Evolutionary conservation across 2,888 invertebrate species (phyloP), one percentile per base, ranked within the genome.

Genomic region (Cephalotes varians): DNA sequence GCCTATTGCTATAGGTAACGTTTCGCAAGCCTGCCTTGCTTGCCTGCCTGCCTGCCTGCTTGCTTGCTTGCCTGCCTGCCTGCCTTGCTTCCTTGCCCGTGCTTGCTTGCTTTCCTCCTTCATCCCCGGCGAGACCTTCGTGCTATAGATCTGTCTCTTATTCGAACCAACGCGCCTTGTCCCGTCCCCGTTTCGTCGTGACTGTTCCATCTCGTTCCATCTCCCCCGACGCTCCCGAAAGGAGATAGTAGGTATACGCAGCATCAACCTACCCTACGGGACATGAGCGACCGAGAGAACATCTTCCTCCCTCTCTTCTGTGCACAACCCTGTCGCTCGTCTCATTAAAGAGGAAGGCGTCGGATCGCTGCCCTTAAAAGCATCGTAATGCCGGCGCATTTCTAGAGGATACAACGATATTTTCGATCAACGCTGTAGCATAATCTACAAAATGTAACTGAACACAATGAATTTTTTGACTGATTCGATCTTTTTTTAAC

Each of bases 61-160:
- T 87, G 80, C 86, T 67, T 71, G 83, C 79, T 49, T 86, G 79
- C 87, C 56, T 62, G 69, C 74, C 73, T 76, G 60, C 71, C 80
- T 81, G 80, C 85, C 51, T 74, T 74, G 80, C 87, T 74, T 81
- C 84, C 89, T 89, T 82, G 86, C 88, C 40, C 12, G 64, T 77
- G 77, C 86, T 58, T 82, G 84, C 89, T 89, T 82, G 86, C 88
- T 89, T 89, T 85, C 88, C 91, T 86, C 88, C 88, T 91, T 87
- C 89, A 83, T 84, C 85, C 85, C 65, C 82, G 89, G 85, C 85
- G 85, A 85, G 85, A 37, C 81, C 85, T 82, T 85, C 44, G 65
- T 89, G 91, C 93, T 92, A 93, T 93, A 92, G 93, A 93, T 93
- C 93, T 92, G 92, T 93, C 93, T 93, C 93, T 93, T 93, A 93